phyloP scores from a whole-genome alignment of 1,140 invertebrate species.

The Reticulitermes speratus region DNA sequence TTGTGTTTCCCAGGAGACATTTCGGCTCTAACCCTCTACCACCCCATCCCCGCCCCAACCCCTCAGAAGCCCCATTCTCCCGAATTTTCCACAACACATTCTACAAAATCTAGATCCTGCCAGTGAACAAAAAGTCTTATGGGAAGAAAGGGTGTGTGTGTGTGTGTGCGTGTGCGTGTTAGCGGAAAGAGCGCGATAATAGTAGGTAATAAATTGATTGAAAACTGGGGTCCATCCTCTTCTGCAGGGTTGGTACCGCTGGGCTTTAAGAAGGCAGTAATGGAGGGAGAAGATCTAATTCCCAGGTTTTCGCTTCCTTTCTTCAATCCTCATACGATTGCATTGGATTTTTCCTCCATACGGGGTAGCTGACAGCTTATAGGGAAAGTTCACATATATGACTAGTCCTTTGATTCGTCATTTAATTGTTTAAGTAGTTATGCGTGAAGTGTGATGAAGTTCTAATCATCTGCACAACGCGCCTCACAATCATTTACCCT shows the following conservation, averaged over 20 bases:
- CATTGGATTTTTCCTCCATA: neutral
- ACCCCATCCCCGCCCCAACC: neutral
- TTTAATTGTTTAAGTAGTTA: too few relatives aligned
- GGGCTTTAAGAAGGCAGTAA: neutral
- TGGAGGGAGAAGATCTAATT: neutral
- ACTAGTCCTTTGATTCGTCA: too few relatives aligned
- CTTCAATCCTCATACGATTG: neutral
- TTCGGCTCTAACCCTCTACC: neutral
- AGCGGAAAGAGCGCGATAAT: neutral
- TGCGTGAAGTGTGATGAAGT: too few relatives aligned
- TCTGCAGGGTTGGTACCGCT: neutral
- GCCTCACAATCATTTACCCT: too few relatives aligned
- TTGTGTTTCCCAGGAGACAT: neutral
- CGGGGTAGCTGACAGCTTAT: too few relatives aligned
- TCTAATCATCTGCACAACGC: too few relatives aligned
- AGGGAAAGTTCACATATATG: too few relatives aligned
- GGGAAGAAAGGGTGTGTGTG: neutral
- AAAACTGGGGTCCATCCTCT: neutral
- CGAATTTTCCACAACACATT: neutral
- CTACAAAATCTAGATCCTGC: neutral
- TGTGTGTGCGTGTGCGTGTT: neutral
- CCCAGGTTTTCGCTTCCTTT: neutral
- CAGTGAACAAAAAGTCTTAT: neutral
- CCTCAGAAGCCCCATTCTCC: neutral
- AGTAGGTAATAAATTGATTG: constrained; percentile 4